Percentiles rank a stretch among this genome's conserved stretches.
Evolutionary conservation across 2,888 invertebrate species (phyloP).

Genomic region (Xanthia icteritia): DNA sequence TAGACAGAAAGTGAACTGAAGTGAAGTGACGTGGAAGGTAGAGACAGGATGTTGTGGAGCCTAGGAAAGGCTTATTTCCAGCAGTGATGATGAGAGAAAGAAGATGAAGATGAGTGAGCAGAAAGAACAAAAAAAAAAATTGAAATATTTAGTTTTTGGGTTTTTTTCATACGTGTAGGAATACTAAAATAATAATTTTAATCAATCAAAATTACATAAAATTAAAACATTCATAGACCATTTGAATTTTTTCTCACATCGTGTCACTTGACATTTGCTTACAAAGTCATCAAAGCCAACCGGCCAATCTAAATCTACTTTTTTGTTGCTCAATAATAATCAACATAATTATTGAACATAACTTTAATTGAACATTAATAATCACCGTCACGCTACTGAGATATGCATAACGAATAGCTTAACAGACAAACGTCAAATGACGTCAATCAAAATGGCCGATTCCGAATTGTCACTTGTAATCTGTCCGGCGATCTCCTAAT

Average conservation of each 20-base stretch:
- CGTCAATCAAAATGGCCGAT: conserved; percentile 80
- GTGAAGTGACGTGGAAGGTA: too few species aligned
- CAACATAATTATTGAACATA: conserved; percentile 61
- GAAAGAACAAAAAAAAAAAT: too few species aligned
- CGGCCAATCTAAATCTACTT: conserved; percentile 34
- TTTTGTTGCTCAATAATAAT: conserved; percentile 58
- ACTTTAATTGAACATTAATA: conserved; percentile 72
- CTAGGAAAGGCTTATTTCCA: too few species aligned
- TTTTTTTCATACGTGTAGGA: background rate
- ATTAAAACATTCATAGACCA: conserved; percentile 16
- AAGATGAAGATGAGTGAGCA: too few species aligned
- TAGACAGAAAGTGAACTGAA: background rate
- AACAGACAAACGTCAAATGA: conserved; percentile 73
- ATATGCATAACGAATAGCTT: conserved; percentile 70
- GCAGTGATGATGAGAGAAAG: too few species aligned
- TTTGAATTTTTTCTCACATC: conserved; percentile 27
- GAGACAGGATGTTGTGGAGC: too few species aligned
- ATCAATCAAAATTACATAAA: background rate
- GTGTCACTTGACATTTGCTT: conserved; percentile 14
- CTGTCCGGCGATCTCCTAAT: conserved; percentile 72
- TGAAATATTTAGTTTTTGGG: background rate
- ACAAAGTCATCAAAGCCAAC: conserved; percentile 19
- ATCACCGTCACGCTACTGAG: conserved; percentile 78
- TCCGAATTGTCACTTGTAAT: conserved; percentile 81
- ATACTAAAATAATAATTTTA: background rate